A percentile compares a stretch with the other conserved stretches of the same genome.
Conservation (phyloP, 2,113 vertebrate species). For the Buteo buteo region DNA sequence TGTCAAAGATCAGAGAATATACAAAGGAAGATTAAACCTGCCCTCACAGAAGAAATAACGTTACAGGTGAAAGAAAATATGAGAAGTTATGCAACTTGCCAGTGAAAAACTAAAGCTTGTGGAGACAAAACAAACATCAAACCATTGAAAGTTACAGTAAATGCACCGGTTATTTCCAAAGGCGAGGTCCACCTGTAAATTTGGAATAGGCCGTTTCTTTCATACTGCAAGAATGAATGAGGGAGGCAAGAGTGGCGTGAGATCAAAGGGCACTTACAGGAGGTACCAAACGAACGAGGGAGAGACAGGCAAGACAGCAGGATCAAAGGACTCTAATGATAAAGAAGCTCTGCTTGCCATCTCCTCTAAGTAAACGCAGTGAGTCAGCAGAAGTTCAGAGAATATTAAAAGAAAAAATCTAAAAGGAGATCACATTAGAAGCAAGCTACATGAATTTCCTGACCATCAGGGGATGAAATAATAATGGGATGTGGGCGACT, state of each 20-base stretch:
- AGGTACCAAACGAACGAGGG: not conserved
- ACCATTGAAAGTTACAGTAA: not conserved
- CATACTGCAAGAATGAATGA: not conserved
- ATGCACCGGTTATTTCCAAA: not conserved
- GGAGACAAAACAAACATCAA: not conserved
- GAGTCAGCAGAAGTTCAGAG: slow-evolving; percentile 47
- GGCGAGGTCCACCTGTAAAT: not conserved
- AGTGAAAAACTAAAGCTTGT: not conserved
- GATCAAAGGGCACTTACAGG: slow-evolving; percentile 39
- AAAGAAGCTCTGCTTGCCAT: slow-evolving; percentile 12
- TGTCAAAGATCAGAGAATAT: not conserved
- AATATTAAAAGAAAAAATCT: not conserved
- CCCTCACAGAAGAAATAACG: not conserved
- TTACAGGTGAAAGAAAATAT: not conserved
- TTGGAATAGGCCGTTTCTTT: not conserved
- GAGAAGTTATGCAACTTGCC: not conserved
- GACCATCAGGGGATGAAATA: not conserved
- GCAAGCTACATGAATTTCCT: slow-evolving; percentile 7
- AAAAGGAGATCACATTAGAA: slow-evolving; percentile 10
- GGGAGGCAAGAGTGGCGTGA: not conserved
- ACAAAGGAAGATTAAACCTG: not conserved
- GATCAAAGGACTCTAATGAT: slow-evolving; percentile 42
- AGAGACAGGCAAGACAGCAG: not conserved
- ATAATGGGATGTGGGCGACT: not conserved
- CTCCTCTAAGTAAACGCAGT: not conserved